Base-by-base conservation (phyloP, 2,113 vertebrate species). In the Paracanthobrama guichenoti region DNA sequence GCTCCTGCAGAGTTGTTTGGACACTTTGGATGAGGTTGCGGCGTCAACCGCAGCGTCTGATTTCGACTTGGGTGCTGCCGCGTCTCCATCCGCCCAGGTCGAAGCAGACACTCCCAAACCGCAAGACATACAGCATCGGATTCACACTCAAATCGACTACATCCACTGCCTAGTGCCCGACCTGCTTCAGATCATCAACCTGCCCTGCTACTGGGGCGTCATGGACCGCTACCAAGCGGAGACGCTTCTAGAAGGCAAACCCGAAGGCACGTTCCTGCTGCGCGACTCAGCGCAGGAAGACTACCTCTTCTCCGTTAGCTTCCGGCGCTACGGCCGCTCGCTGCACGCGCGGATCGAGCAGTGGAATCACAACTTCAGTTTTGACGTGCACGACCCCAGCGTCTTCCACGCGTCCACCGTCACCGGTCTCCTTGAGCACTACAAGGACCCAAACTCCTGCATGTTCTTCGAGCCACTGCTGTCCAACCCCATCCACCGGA, bases 351-450 rank as follows among this genome's bases (percentile, higher is more conserved):
- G 95, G 31, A 95, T 96, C 0, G 95, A 96, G 88, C 95, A 96
- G 90, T 95, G 95, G 95, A 96, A 96, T 86, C 95, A 96, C 92
- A 95, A 95, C 55, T 96, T 96, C 79, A 96, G 96, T 91, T 96
- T 96, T 1, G 95, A 96, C 3, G 95, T 95, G 14, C 95, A 96
- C 24, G 94, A 96, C 89, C 95, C 95, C 71, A 94, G 95, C 20
- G 95, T 96, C 83, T 96, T 96, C 88, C 94, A 95, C 0, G 94
- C 95, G 0, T 90, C 96, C 48, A 95, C 95, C 0, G 94, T 96
- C 14, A 94, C 93, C 0, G 94, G 94, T 0, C 86, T 96, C 28
- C 89, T 96, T 31, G 94, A 96, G 80, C 95, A 96, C 88, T 96
- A 96, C 91, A 96, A 96, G 82, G 96, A 96, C 86, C 96, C 96